These are phyloP conservation scores for Troides oblongomaculatus DNA, from an alignment of 2,888 invertebrate species.

Conservation along the genomic window DNA sequence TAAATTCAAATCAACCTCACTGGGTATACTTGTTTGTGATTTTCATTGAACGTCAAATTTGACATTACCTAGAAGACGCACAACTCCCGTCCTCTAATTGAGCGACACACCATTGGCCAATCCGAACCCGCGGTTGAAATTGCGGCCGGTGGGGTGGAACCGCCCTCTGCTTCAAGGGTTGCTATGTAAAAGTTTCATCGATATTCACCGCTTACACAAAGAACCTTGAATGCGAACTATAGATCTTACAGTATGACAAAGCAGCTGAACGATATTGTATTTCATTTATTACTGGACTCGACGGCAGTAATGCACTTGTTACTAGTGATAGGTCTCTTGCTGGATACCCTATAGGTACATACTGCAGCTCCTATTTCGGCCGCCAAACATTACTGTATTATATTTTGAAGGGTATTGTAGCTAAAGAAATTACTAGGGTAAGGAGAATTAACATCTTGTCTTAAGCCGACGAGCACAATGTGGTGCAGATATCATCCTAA, in stretches of 20 bases:
- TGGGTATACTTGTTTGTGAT: conserved; percentile 53
- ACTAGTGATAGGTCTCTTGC: too few species aligned
- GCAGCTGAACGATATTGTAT: conserved; percentile 14
- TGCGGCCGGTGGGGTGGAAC: conserved; percentile 33
- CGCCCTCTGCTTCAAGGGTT: conserved; percentile 49
- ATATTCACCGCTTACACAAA: conserved; percentile 36
- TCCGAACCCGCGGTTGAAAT: conserved; percentile 32
- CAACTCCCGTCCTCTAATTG: conserved; percentile 66
- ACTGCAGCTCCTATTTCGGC: too few species aligned
- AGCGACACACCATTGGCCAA: conserved; percentile 52
- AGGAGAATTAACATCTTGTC: too few species aligned
- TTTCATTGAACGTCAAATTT: conserved; percentile 62
- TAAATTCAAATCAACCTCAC: conserved; percentile 35
- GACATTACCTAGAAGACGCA: conserved; percentile 59
- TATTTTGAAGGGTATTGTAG: too few species aligned
- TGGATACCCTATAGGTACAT: too few species aligned
- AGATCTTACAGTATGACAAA: conserved; percentile 17
- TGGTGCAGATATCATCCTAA: too few species aligned
- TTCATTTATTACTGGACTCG: conserved; percentile 15
- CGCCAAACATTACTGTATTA: too few species aligned
- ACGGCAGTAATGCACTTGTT: background rate
- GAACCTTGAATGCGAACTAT: conserved; percentile 27
- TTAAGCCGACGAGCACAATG: too few species aligned
- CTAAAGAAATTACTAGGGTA: too few species aligned
- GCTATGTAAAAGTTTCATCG: conserved; percentile 49